Base-by-base conservation (phyloP, 2,113 vertebrate genomes). In the Podiceps cristatus region DNA sequence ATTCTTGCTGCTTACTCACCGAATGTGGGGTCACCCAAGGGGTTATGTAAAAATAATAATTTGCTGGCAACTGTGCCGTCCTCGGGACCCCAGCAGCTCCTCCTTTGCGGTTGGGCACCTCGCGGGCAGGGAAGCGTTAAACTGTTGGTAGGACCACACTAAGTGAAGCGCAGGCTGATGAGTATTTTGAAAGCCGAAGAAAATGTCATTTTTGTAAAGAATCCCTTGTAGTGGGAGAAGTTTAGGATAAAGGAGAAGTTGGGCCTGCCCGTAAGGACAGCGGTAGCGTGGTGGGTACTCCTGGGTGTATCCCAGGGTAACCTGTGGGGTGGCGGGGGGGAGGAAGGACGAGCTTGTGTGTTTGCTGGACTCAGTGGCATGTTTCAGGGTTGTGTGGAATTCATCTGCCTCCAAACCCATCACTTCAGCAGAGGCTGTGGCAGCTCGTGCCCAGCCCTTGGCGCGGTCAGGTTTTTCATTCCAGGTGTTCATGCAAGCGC, bases 401-500 rank as follows among this genome's bases (percentile, higher is more conserved):
- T 49, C 53, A 5, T 40, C 75, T 75, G 62, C 69, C 85, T 81
- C 42, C 73, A 52, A 31, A 22, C 19, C 49, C 29, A 2, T 29
- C 3, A 7, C 44, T 50, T 49, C 16, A 42, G 84, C 72, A 37
- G 82, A 78, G 78, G 74, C 93, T 82, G 82, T 24, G 52, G 79
- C 11, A 44, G 62, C 79, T 93, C 75, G 0, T 27, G 40, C 86
- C 92, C 82, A 75, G 81, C 74, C 90, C 91, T 66, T 74, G 94
- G 47, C 2, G 7, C 76, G 94, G 62, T 59, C 88, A 28, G 27
- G 35, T 55, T 88, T 94, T 88, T 92, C 93, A 62, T 92, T 92
- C 88, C 88, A 66, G 58, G 50, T 66, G 90, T 12, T 91, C 86
- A 25, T 18, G 35, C 71, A n/a, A 62, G 91, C 10, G 63, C 4